phyloP scores from a whole-genome alignment of 1,140 invertebrate genomes.

The Globodera rostochiensis region DNA sequence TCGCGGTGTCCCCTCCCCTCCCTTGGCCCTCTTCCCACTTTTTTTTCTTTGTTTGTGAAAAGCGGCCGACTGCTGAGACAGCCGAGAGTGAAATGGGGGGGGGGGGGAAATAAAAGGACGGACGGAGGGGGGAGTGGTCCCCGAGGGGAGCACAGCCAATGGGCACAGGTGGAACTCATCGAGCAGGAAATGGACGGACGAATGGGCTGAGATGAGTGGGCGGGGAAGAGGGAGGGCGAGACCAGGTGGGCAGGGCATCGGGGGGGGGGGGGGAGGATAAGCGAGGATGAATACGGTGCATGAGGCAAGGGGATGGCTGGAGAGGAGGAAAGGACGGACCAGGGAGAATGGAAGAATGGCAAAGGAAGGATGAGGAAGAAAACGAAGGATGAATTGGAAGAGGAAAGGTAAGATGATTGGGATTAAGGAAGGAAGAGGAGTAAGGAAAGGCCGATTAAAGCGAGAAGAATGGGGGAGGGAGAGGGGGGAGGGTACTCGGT shows the following conservation, averaged over 20 bases:
- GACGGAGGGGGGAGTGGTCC: neutral
- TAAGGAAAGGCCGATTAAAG: neutral
- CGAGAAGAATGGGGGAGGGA: neutral
- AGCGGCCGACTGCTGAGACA: neutral
- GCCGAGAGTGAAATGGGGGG: constrained; percentile 11
- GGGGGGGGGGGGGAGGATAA: neutral
- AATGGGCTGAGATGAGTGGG: constrained; percentile 2
- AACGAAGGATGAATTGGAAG: neutral
- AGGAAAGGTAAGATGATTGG: neutral
- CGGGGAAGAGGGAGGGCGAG: neutral
- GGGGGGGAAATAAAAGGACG: neutral
- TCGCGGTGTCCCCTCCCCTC: constrained; percentile 3
- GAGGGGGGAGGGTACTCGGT: neutral
- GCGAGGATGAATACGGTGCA: constrained; percentile 5
- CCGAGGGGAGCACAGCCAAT: constrained; percentile 5
- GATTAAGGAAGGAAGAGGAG: neutral
- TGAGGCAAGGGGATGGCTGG: neutral
- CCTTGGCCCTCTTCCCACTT: neutral
- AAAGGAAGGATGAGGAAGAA: neutral
- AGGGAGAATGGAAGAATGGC: neutral
- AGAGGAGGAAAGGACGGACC: neutral
- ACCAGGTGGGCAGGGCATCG: constrained; percentile 7
- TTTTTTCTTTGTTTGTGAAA: constrained; percentile 19
- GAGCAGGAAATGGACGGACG: neutral
- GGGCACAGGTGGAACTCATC: constrained; percentile 29